Conservation (phyloP, 2,797 vertebrate genomes). For the Myotis findleyi region DNA sequence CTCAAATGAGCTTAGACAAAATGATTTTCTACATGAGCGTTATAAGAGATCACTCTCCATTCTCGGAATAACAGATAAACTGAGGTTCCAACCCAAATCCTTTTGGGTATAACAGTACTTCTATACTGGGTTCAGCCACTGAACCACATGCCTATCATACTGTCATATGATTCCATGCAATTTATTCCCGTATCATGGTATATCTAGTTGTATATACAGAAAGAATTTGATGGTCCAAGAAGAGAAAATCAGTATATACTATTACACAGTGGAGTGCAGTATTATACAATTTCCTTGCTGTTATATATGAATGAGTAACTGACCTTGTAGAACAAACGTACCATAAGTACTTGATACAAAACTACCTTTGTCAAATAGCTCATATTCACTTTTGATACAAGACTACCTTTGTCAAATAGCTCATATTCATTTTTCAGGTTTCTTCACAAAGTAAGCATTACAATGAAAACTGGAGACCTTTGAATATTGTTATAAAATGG, state of each 20-base stretch:
- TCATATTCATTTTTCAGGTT: slow-evolving; percentile 30
- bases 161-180: not conserved
- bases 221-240: not conserved
- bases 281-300: slow-evolving; percentile 49
- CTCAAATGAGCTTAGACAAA: slow-evolving; percentile 34
- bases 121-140: not conserved
- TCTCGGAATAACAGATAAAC: slow-evolving; percentile 48
- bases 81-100: slow-evolving; percentile 3
- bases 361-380: slow-evolving; percentile 45
- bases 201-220: slow-evolving; percentile 17
- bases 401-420: slow-evolving; percentile 46
- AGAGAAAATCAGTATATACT: slow-evolving; percentile 29
- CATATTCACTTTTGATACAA: slow-evolving; percentile 39
- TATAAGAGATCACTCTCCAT: slow-evolving; percentile 6
- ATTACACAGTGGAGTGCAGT: not conserved
- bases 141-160: slow-evolving; percentile 19
- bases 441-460: slow-evolving; percentile 48
- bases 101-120: slow-evolving; percentile 1
- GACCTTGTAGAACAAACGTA: not conserved
- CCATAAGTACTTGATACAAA: slow-evolving; percentile 52
- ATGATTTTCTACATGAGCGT: slow-evolving; percentile 30
- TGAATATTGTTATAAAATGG: slow-evolving; percentile 24
- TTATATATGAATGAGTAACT: slow-evolving; percentile 64
- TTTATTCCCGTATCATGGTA: slow-evolving; percentile 6
- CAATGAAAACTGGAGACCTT: slow-evolving; percentile 42